Conservation (phyloP, 2,797 vertebrate species). For the Dallia pectoralis region DNA sequence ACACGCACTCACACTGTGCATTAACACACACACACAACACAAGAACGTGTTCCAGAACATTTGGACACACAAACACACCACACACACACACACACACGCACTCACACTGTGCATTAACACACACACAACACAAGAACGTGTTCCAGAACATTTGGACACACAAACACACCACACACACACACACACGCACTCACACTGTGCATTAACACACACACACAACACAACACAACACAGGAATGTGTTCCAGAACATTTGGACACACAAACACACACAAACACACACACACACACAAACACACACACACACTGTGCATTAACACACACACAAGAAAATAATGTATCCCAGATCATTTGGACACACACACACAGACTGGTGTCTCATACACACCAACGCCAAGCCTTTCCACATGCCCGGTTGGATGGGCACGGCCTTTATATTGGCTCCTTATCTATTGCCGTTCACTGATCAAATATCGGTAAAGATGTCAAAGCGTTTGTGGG, state of each 20-base stretch:
- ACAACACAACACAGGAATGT: too few relatives aligned
- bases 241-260: slow-evolving; percentile 12
- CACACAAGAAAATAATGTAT: neutral
- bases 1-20: slow-evolving; percentile 18
- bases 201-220: slow-evolving; percentile 12
- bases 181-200: slow-evolving; percentile 21
- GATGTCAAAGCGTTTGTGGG: slow-evolving; percentile 36
- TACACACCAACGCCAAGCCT: neutral
- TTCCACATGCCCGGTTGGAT: neutral
- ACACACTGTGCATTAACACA: neutral
- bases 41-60: neutral
- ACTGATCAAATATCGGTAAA: slow-evolving; percentile 18
- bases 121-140: neutral
- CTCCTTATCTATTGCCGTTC: neutral
- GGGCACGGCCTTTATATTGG: slow-evolving; percentile 14
- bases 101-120: neutral
- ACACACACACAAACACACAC: slow-evolving; percentile 14
- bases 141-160: slow-evolving; percentile 80
- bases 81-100: slow-evolving; percentile 14
- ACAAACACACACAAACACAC: too few relatives aligned
- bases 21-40: slow-evolving; percentile 15
- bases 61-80: slow-evolving; percentile 17
- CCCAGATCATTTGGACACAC: slow-evolving; percentile 42
- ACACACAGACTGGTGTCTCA: slow-evolving; percentile 20
- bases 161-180: slow-evolving; percentile 74